A percentile compares a stretch with the other conserved stretches of the same genome.
Conservation (phyloP, 2,113 vertebrate species). For the Ameiurus melas region DNA sequence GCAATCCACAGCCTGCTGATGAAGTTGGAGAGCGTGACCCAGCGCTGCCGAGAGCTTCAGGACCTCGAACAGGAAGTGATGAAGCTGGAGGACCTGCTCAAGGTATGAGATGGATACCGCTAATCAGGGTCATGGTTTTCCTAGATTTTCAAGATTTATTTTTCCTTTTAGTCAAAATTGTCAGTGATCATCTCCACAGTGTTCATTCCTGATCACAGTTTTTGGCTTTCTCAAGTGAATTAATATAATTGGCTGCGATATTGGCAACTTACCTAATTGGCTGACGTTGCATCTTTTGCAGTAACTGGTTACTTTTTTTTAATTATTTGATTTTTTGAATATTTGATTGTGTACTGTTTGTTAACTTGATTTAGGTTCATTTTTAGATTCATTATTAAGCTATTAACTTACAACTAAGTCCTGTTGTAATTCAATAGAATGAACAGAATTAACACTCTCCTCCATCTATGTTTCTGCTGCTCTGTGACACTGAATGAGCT, state of each 20-base stretch:
- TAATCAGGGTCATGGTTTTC: background rate
- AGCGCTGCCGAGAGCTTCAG: constrained; percentile 89
- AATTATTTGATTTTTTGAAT: no score
- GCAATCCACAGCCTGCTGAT: constrained; percentile 87
- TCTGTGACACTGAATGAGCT: background rate
- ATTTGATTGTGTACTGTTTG: background rate
- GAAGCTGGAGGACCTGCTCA: constrained; percentile 92
- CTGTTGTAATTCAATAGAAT: background rate
- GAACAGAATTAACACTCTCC: background rate
- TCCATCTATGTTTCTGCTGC: background rate
- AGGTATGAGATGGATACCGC: constrained; percentile 70
- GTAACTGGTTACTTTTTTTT: background rate
- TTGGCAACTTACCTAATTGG: background rate
- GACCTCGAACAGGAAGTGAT: constrained; percentile 91
- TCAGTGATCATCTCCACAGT: background rate
- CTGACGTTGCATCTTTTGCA: background rate
- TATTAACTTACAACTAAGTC: background rate
- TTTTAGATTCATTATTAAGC: background rate
- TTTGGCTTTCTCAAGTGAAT: background rate
- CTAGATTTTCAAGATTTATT: background rate
- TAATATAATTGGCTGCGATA: background rate
- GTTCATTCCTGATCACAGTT: background rate
- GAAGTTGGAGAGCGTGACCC: constrained; percentile 84
- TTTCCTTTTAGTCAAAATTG: background rate
- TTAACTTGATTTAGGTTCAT: background rate